Base-by-base conservation (phyloP, 2,113 vertebrate species). In the Lepus europaeus region DNA sequence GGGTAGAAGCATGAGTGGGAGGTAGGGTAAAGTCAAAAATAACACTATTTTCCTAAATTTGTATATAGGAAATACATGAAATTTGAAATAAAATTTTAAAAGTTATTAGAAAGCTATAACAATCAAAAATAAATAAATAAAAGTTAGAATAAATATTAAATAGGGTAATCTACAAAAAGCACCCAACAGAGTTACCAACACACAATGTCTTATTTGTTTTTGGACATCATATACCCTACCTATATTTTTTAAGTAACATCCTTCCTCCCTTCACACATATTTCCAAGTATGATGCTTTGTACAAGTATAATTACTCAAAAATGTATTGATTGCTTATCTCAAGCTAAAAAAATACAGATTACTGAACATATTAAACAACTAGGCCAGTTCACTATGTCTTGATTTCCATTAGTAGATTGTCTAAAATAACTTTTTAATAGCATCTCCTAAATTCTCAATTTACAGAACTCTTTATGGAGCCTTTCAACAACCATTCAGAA, bases 361-460 rank as follows among this genome's bases (percentile, higher is more conserved):
- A 85, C 2, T 73, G 72, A 86, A 87, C 66, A 93, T 83, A 85
- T 51, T 86, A 90, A 96, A 84, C 68, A 73, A 53, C 31, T 22
- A 90, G 39, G 63, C 87, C 66, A 72, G 14, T 45, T 95, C 94
- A 12, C 56, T 33, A 74, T 39, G 66, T 59, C 78, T 86, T 96
- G 86, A 82, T 95, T 89, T 76, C 78, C 63, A 72, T 87, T 87
- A 80, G 76, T 70, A 78, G 87, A 72, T 9, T 79, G n/a, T 83
- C 33, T 83, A 85, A 86, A 76, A 90, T 31, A 85, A 87, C 51
- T 77, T 89, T 79, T 83, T 45, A 78, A 80, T 91, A 85, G 74
- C 56, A 86, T 90, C 93, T 92, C 77, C 77, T 59, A 73, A 93
- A 85, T 80, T 94, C 68, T 90, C 51, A 89, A 66, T 81, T 93